Percentiles rank a stretch among this genome's conserved stretches.
These are phyloP conservation scores for Rhagoletis zephyria DNA, from an alignment of 1,140 invertebrate genomes.

Conservation along the genomic window DNA sequence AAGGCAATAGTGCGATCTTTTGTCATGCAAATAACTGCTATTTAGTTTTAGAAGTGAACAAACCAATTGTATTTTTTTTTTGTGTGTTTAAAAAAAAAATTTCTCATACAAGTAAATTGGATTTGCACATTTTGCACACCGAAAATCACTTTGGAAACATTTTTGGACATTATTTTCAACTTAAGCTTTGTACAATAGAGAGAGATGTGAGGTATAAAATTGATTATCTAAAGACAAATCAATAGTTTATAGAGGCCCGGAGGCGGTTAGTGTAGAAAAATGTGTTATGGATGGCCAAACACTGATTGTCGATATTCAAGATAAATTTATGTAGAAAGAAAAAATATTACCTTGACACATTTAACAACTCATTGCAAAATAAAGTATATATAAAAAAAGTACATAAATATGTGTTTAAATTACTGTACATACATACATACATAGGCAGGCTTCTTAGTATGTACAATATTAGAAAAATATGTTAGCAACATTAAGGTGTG, in stretches of 20 bases:
- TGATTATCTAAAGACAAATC: constrained; percentile 3
- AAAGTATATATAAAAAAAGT: not conserved
- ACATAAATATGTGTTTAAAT: not conserved
- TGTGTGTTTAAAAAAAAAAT: not conserved
- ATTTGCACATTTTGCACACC: not conserved
- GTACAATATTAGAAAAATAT: not conserved
- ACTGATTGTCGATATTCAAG: no score
- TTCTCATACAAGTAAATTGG: not conserved
- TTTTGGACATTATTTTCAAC: not conserved
- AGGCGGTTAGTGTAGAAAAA: no score
- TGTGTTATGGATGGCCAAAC: no score
- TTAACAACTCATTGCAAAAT: not conserved
- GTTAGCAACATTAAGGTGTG: not conserved
- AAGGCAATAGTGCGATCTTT: not conserved
- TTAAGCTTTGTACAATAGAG: not conserved
- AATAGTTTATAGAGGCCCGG: not conserved
- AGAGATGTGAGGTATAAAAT: not conserved
- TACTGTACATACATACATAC: not conserved
- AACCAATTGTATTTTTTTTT: not conserved
- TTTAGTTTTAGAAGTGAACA: not conserved
- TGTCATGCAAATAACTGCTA: not conserved
- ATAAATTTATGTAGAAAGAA: not conserved
- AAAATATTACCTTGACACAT: constrained; percentile 8
- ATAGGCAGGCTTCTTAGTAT: not conserved
- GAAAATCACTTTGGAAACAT: not conserved